Evolutionary conservation across 2,888 invertebrate species (phyloP), one percentile per base, ranked within the genome.

Genomic region (Eupithecia subfuscata): DNA sequence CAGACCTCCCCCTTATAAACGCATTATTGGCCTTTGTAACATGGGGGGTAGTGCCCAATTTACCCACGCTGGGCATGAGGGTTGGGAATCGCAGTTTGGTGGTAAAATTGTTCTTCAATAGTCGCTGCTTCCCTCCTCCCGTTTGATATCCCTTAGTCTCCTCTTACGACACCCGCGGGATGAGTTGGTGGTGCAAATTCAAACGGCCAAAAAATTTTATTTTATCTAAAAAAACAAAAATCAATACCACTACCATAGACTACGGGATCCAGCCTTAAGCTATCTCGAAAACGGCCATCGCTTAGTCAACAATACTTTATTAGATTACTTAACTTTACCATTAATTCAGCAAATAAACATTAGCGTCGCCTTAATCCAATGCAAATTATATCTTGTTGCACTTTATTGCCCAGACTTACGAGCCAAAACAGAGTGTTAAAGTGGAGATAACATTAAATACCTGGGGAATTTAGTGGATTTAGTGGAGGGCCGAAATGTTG

Each of bases 371-470:
- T 90, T 90, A 90, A 90, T 40, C 68, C 74, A 75, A 86, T 88
- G 86, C 89, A 89, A 89, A 89, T 90, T 87, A 88, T 89, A 89
- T 91, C 89, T 89, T 87, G 85, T 85, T 84, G 87, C 85, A 88
- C 85, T 90, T 91, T 90, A 89, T 87, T 87, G 86, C 85, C 82
- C 79, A 82, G 85, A 88, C 81, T 90, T 88, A 90, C 89, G 90
- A 88, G 87, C 83, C 84, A 85, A 87, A 89, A 89, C 88, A 88
- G 88, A 89, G 90, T 90, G 91, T 89, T 87, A 89, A 90, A 89
- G 89, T 90, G 88, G 88, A 91, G 90, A 92, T 92, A 91, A 88
- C 82, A 77, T 73, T 86, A 86, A 73, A 73, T 70, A 69, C 73
- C 52, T 71, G 65, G 30, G 34, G 30, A 65, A 77, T 77, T 74